These are phyloP conservation scores for Calephelis virginiensis DNA, from an alignment of 1,140 invertebrate genomes.

Conservation along the genomic window DNA sequence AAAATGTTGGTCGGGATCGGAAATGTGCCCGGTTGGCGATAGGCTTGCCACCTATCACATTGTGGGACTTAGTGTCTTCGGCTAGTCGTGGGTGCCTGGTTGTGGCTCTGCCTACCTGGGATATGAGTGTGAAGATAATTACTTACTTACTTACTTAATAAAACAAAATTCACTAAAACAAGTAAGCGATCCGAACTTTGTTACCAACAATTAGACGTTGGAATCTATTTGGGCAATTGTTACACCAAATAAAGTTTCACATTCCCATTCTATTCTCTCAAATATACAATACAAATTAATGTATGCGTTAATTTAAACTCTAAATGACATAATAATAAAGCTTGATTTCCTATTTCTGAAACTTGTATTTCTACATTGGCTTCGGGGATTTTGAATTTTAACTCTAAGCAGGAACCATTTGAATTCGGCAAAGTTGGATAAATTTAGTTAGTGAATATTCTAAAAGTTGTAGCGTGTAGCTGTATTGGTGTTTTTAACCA, in stretches of 20 bases:
- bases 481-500: not conserved
- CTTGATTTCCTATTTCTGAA: not conserved
- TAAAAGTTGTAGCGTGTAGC: not conserved
- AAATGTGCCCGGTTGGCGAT: too few species aligned
- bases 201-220: conserved; percentile 58
- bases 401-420: conserved; percentile 59
- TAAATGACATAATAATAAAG: conserved; percentile 33
- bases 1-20: too few species aligned
- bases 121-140: too few species aligned
- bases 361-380: conserved; percentile 49
- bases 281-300: conserved; percentile 36
- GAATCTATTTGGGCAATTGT: conserved; percentile 64
- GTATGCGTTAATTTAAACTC: conserved; percentile 28
- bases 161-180: conserved; percentile 22
- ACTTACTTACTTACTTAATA: not conserved
- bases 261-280: conserved; percentile 45
- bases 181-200: conserved; percentile 53
- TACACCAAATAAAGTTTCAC: conserved; percentile 60
- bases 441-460: conserved; percentile 37
- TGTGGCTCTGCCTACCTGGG: too few species aligned
- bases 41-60: too few species aligned
- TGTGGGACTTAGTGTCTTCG: too few species aligned
- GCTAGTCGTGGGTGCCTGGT: too few species aligned
- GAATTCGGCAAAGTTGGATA: conserved; percentile 37
- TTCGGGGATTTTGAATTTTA: conserved; percentile 64